Base-by-base conservation (phyloP, 1,140 invertebrate species). In the Drosophila chauvacae region DNA sequence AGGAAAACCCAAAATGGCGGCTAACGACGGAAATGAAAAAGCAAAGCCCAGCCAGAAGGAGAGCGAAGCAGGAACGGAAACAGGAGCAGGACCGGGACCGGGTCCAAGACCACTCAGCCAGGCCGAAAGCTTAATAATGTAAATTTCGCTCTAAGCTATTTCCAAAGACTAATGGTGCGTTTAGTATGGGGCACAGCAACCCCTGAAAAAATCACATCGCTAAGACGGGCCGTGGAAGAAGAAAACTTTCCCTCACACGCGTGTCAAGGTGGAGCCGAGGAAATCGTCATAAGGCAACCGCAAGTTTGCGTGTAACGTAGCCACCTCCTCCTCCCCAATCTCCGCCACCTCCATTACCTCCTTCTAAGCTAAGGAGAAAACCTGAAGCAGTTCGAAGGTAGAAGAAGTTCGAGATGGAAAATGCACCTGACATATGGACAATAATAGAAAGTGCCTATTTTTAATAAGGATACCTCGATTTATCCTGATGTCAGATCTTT, bases 111-210 rank as follows among this genome's bases (percentile, higher is more conserved):
- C 59, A 50, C 48, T 59, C 77, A 44, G 57, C 58, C 64, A 62
- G 66, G 77, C 56, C 75, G 57, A 81, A 72, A 90, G 85, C 85
- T 90, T 90, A 90, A 90, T 90, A 90, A 90, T 90, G 85, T 90
- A 90, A 90, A 90, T 90, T 90, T 85, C 64, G 53, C 78, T 90
- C 81, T 90, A 90, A 90, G 85, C 85, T 85, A 90, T 90, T 90
- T 90, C 81, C 81, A 90, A 90, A 90, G 85, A 90, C 85, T 90
- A 90, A 90, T 90, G 85, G 86, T 77, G 81, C 85, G 85, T 90
- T 90, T 85, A 90, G 83, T 79, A 48, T 61, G 41, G 56, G 60
- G 37, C 70, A 59, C 33, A 70, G 63, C 84, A 78, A 74, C 77
- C 84, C 80, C 78, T 42, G 58, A 68, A 53, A 64, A 71, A 70